These are phyloP conservation scores for Pseudochirops corinnae DNA, from an alignment of 2,797 vertebrate genomes.

Conservation along the genomic window DNA sequence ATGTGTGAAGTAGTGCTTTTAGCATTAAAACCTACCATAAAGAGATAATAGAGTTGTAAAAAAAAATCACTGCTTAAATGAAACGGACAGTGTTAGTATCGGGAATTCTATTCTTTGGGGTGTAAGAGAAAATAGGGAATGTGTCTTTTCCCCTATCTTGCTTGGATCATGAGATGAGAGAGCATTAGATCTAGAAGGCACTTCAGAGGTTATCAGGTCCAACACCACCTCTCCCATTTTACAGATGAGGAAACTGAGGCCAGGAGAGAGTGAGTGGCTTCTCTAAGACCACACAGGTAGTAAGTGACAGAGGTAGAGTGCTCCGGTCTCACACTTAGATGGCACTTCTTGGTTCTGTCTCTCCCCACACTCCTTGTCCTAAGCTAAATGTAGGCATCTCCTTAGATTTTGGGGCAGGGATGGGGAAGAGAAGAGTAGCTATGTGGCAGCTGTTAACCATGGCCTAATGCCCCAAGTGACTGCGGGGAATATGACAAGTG, in stretches of 20 bases:
- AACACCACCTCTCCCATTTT: background rate
- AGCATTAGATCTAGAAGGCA: background rate
- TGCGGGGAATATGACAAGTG: background rate
- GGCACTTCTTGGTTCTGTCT: background rate
- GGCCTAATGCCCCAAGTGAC: background rate
- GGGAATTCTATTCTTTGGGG: background rate
- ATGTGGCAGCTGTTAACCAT: constrained; percentile 15
- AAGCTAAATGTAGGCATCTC: constrained; percentile 18
- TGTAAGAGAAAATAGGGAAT: background rate
- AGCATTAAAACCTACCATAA: background rate
- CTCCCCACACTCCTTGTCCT: background rate
- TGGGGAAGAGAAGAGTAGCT: background rate
- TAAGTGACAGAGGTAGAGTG: background rate
- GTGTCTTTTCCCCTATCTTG: background rate
- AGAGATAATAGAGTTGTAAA: background rate
- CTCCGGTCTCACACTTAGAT: background rate
- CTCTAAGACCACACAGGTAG: background rate
- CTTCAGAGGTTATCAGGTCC: background rate
- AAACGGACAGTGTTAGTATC: background rate
- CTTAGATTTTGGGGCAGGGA: background rate
- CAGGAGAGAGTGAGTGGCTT: background rate
- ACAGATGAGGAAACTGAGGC: background rate
- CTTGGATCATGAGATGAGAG: background rate
- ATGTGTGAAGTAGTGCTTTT: background rate
- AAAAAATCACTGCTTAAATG: background rate